phyloP scores from a whole-genome alignment of 2,797 vertebrate genomes.

The Bucorvus abyssinicus region DNA sequence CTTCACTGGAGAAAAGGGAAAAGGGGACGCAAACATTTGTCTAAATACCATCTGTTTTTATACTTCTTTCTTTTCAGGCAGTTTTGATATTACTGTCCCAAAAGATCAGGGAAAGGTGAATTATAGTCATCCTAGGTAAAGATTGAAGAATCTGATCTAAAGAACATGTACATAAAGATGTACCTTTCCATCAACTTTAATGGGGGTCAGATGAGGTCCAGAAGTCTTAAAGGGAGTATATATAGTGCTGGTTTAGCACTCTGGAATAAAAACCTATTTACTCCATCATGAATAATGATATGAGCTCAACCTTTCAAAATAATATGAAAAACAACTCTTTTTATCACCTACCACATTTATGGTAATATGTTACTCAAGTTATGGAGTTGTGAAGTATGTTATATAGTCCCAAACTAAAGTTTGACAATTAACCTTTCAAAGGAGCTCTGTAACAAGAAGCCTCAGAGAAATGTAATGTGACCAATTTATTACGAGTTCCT shows the following conservation, averaged over 20 bases:
- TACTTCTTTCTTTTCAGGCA: not conserved
- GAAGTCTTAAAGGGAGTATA: conserved; percentile 4
- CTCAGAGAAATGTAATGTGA: not conserved
- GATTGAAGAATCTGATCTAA: not conserved
- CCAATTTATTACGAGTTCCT: not conserved
- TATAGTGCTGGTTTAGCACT: not conserved
- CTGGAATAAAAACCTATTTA: conserved; percentile 50
- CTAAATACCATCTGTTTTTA: not conserved
- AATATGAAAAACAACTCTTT: conserved; percentile 37
- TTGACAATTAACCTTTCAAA: conserved; percentile 33
- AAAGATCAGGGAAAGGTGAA: not conserved
- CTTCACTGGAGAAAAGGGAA: not conserved
- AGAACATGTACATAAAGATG: not conserved
- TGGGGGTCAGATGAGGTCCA: not conserved
- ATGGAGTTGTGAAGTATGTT: not conserved
- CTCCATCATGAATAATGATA: conserved; percentile 52
- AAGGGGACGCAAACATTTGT: not conserved
- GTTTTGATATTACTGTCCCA: not conserved
- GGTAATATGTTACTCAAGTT: conserved; percentile 1
- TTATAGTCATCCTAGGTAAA: not conserved
- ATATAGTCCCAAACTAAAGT: conserved; percentile 2
- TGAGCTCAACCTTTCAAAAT: conserved; percentile 29
- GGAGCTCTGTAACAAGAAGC: not conserved
- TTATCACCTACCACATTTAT: conserved; percentile 39
- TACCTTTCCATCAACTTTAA: not conserved